These are phyloP conservation scores for Acridotheres tristis DNA, from an alignment of 2,797 vertebrate species.

Conservation along the genomic window DNA sequence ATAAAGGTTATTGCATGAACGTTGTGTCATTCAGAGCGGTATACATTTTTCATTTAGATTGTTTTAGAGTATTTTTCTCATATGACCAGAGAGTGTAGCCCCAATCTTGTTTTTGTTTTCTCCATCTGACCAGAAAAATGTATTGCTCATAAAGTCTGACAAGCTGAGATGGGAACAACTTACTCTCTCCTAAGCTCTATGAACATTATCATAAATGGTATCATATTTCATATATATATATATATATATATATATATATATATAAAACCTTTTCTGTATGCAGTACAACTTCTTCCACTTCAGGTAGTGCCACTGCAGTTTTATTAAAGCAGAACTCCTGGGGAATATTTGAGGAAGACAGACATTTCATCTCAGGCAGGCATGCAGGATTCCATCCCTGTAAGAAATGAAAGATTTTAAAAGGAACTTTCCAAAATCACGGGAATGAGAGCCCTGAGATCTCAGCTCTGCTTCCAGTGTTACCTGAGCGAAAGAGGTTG, in stretches of 20 bases:
- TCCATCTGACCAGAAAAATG: neutral
- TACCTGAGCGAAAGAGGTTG: neutral
- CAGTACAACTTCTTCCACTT: slow-evolving; percentile 39
- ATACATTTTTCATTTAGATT: neutral
- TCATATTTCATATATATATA: neutral
- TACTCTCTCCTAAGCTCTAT: slow-evolving; percentile 7
- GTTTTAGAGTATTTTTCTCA: neutral
- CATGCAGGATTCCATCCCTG: neutral
- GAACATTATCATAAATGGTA: slow-evolving; percentile 38
- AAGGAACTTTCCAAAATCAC: neutral
- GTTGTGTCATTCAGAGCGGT: neutral
- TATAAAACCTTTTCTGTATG: slow-evolving; percentile 38
- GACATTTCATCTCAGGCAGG: slow-evolving; percentile 25
- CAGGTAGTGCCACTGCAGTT: neutral
- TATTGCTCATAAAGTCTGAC: slow-evolving; percentile 2
- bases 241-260: neutral
- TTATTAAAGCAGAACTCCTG: slow-evolving; percentile 48
- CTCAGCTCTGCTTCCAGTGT: neutral
- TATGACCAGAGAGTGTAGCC: neutral
- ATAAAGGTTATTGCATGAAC: neutral
- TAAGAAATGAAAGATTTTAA: neutral
- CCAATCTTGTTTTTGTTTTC: neutral
- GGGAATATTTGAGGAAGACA: slow-evolving; percentile 8
- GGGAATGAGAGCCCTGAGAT: neutral
- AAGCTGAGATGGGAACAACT: slow-evolving; percentile 1